Evolutionary conservation across 2,797 vertebrate genomes (phyloP), one percentile per base, ranked within the genome.

Genomic region (Megaceryle alcyon): DNA sequence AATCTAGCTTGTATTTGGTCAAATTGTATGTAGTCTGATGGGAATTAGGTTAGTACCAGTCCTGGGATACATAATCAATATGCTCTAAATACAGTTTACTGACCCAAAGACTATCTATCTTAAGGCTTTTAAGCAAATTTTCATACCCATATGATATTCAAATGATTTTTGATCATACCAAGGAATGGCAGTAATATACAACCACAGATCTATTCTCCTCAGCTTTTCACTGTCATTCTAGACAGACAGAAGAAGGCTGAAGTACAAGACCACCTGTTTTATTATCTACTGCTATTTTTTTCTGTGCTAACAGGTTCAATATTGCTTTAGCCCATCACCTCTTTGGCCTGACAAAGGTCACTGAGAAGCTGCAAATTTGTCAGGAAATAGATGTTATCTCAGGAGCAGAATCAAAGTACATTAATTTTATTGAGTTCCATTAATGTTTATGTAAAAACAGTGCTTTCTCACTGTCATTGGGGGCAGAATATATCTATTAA

Each of bases 401-500:
- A 59, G 31, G 12, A 18, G 57, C 25, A 31, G 48, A 82, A 91
- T 68, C 69, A 78, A 80, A 75, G 64, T 51, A 56, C 39, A 76
- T 90, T 89, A 51, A 70, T 81, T 93, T 88, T 68, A 88, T 66
- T 60, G 81, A 79, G 59, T 68, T 80, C 70, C 44, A 61, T 64
- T 95, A 70, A 35, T 8, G 28, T 82, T 93, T 91, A 86, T 90
- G 37, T 56, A 94, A 95, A 94, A 94, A 43, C 54, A 63, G 31
- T 17, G 29, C 28, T 41, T 78, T 83, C n/a, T 70, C 7, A 17
- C 46, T 82, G 46, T 10, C 53, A 57, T 4, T 59, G 80, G 20
- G 6, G 4, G 71, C 29, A 69, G 26, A 75, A 35, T 28, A 16
- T 25, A 79, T 8, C 23, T 37, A n/a, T 26, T 25, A 20, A 68